These are phyloP conservation scores for Pheosia gnoma DNA, from an alignment of 2,888 invertebrate genomes.

Conservation along the genomic window DNA sequence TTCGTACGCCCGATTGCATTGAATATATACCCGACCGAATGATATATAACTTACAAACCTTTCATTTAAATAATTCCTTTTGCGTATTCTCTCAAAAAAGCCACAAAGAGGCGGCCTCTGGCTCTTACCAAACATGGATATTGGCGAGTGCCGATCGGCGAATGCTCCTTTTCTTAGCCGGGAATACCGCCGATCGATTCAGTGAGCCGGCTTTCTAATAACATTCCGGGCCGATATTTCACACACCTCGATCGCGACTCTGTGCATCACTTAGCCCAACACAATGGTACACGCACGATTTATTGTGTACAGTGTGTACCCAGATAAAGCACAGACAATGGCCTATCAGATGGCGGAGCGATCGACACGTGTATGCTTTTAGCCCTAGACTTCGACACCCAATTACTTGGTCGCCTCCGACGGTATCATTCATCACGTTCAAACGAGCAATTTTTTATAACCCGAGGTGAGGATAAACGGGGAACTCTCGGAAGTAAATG, in stretches of 20 bases:
- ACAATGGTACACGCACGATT: constrained; percentile 75
- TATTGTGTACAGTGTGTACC: constrained; percentile 71
- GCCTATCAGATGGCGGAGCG: constrained; percentile 68
- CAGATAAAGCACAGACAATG: constrained; percentile 79
- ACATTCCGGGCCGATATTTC: constrained; percentile 73
- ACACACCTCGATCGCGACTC: constrained; percentile 59
- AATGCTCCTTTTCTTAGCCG: constrained; percentile 56
- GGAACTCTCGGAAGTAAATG: constrained; percentile 52
- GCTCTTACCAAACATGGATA: constrained; percentile 57
- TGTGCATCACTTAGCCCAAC: constrained; percentile 55
- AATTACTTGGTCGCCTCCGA: constrained; percentile 71
- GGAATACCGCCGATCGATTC: constrained; percentile 68
- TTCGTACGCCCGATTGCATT: neutral
- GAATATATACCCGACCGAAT: neutral
- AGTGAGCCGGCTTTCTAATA: constrained; percentile 71
- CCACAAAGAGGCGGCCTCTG: constrained; percentile 31
- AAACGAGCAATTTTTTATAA: constrained; percentile 72
- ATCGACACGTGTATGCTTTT: constrained; percentile 81
- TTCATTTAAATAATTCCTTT: constrained; percentile 43
- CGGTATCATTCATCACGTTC: constrained; percentile 72
- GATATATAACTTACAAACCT: constrained; percentile 16
- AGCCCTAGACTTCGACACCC: constrained; percentile 77
- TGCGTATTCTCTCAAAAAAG: constrained; percentile 44
- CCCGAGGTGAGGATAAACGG: constrained; percentile 50
- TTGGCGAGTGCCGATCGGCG: constrained; percentile 34